These are phyloP conservation scores for Caenorhabditis latens DNA, from an alignment of 1,140 invertebrate species.

Conservation along the genomic window DNA sequence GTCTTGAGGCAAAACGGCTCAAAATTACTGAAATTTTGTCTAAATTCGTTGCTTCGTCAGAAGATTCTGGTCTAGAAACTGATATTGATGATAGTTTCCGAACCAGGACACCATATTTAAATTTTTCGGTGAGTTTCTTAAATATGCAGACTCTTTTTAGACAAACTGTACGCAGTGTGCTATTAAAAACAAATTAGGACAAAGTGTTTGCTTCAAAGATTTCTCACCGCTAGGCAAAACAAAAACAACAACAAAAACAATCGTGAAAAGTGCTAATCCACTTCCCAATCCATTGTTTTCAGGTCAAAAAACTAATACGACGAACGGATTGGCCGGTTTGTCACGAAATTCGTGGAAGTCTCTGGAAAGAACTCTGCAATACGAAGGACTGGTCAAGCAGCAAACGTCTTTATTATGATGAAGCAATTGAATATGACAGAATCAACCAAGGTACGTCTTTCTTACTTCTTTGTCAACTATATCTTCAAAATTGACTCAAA, in stretches of 20 bases:
- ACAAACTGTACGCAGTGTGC: neutral
- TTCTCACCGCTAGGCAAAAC: neutral
- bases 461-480: neutral
- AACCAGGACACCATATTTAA: neutral
- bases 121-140: slow-evolving; percentile 3
- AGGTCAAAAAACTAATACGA: slow-evolving; percentile 76
- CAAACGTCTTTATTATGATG: slow-evolving; percentile 68
- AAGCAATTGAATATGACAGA: slow-evolving; percentile 69
- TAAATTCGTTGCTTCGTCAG: neutral
- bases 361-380: slow-evolving; percentile 73
- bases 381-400: slow-evolving; percentile 74
- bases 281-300: slow-evolving; percentile 51
- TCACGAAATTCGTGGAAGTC: slow-evolving; percentile 73
- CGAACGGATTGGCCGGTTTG: slow-evolving; percentile 75
- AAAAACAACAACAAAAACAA: slow-evolving; percentile 14
- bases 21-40: slow-evolving; percentile 29
- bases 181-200: too few species aligned
- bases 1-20: neutral
- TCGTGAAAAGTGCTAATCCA: neutral
- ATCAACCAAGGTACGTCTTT: slow-evolving; percentile 69
- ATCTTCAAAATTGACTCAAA: slow-evolving; percentile 2
- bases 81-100: slow-evolving; percentile 3
- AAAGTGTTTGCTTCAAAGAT: too few species aligned
- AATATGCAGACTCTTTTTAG: too few species aligned
- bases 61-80: slow-evolving; percentile 44